These are phyloP conservation scores for Limnephilus rhombicus DNA, from an alignment of 2,888 invertebrate genomes.

Conservation along the genomic window DNA sequence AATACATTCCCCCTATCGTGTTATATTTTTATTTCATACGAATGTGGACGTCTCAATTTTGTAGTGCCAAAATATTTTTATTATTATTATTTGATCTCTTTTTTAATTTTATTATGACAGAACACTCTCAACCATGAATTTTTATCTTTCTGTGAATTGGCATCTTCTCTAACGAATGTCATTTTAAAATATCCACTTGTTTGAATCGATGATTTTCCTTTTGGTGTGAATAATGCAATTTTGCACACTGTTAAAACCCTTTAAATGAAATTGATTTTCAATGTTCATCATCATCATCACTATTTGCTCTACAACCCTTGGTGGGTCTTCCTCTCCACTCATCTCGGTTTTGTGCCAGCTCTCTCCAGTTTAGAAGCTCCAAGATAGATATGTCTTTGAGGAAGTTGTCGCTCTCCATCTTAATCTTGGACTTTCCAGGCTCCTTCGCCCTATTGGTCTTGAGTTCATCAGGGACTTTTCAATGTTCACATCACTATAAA, in stretches of 20 bases:
- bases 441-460: no score
- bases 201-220: not conserved
- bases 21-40: not conserved
- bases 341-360: no score
- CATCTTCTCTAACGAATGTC: not conserved
- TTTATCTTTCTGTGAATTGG: not conserved
- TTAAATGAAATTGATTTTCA: not conserved
- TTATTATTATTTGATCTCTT: not conserved
- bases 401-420: no score
- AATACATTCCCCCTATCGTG: not conserved
- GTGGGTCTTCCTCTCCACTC: no score
- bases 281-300: no score
- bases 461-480: no score
- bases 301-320: no score
- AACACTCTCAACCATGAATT: not conserved
- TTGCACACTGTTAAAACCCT: not conserved
- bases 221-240: not conserved
- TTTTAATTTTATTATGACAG: no score
- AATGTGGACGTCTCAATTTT: constrained; percentile 2
- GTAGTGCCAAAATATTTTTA: not conserved
- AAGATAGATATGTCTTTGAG: no score
- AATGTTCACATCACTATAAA: no score
- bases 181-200: not conserved
- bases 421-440: no score
- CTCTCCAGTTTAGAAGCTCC: no score